phyloP scores from a whole-genome alignment of 2,888 invertebrate species.

The Cordilura impudica region DNA sequence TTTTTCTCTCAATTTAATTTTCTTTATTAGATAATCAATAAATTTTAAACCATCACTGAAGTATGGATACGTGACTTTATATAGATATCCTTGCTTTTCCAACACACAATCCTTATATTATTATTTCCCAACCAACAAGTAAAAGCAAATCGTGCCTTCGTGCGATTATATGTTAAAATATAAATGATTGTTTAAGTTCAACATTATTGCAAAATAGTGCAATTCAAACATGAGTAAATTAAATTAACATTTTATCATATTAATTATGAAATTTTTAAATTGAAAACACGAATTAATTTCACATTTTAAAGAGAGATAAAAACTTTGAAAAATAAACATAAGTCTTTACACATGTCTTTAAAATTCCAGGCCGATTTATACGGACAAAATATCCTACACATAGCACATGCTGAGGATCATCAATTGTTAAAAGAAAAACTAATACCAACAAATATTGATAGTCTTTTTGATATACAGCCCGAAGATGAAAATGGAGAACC shows the following conservation, averaged over 20 bases:
- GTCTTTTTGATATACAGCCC: slow-evolving; percentile 75
- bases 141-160: slow-evolving; percentile 62
- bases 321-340: too few relatives aligned
- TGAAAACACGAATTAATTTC: too few relatives aligned
- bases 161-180: slow-evolving; percentile 40
- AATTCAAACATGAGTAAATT: too few relatives aligned
- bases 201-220: too few relatives aligned
- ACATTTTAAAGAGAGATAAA: too few relatives aligned
- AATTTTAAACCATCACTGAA: neutral
- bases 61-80: slow-evolving; percentile 49
- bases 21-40: neutral
- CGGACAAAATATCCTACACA: slow-evolving; percentile 88
- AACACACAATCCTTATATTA: slow-evolving; percentile 12
- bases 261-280: too few relatives aligned
- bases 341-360: too few relatives aligned
- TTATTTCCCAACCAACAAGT: neutral
- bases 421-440: slow-evolving; percentile 84
- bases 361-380: slow-evolving; percentile 86
- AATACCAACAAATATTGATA: slow-evolving; percentile 79
- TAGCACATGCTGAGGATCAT: slow-evolving; percentile 89
- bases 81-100: slow-evolving; percentile 33
- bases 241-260: too few relatives aligned
- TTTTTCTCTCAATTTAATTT: neutral
- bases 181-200: too few relatives aligned
- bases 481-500: slow-evolving; percentile 81